Evolutionary conservation across 92 coral and sea anemone species (phyloP).

Genomic region (Heteractis magnifica): DNA sequence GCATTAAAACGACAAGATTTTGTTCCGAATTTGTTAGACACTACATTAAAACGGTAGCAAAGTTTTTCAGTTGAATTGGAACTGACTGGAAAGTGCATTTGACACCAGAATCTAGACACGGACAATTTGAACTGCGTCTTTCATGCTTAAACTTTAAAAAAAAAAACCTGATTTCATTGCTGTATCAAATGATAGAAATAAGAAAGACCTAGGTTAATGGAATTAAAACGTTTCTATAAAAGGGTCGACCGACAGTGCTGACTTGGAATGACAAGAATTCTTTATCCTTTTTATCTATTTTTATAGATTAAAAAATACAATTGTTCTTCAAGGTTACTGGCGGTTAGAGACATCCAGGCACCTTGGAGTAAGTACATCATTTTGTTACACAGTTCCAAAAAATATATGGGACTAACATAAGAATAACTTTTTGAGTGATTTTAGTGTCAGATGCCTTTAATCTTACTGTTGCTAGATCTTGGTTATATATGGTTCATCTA

Average conservation of each 20-base stretch:
- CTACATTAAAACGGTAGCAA: too few species aligned
- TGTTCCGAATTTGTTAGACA: too few species aligned
- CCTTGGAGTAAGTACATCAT: background rate
- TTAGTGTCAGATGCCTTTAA: background rate
- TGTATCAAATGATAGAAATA: too few species aligned
- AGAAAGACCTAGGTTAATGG: background rate
- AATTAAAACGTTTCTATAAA: background rate
- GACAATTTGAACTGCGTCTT: too few species aligned
- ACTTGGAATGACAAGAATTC: slow-evolving; percentile 6
- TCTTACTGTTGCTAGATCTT: background rate
- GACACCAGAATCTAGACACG: too few species aligned
- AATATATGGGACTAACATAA: background rate
- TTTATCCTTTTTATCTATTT: slow-evolving; percentile 3
- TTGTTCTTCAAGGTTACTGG: background rate
- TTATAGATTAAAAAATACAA: slow-evolving; percentile 8
- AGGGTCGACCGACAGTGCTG: slow-evolving; percentile 9
- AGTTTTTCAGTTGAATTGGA: too few species aligned
- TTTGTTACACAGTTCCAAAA: background rate
- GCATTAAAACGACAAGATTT: too few species aligned
- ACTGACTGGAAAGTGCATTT: too few species aligned
- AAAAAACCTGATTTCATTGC: too few species aligned
- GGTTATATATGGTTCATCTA: background rate
- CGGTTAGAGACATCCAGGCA: background rate
- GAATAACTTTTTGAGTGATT: background rate
- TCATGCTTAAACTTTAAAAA: too few species aligned